Evolutionary conservation across 1,140 invertebrate genomes (phyloP), one percentile per base, ranked within the genome.

Genomic region (Parapsyche elsis): DNA sequence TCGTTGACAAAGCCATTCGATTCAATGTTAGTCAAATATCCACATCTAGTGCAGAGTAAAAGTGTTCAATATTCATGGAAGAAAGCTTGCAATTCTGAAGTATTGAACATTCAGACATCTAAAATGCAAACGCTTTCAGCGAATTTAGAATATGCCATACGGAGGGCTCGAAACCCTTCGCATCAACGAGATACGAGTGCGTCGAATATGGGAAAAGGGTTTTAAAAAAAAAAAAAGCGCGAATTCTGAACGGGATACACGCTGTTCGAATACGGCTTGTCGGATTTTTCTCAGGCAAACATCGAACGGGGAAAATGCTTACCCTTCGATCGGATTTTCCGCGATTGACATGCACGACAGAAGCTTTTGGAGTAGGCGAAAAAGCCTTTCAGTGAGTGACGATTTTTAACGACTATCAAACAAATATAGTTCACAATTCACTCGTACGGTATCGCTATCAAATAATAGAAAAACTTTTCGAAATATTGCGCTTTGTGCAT

Each of bases 81-180:
- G 30, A 38, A 38, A 38, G 2, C 30, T 38, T 4, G 7, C 30
- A 1, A 7, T 38, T 38, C 30, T 4, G 30, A 38, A 7, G 30
- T 7, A 7, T 38, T 7, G 1, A 38, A 38, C 30, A 7, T 38
- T 38, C 30, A 38, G 30, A 38, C 30, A 38, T 38, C 30, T 38
- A 38, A 67, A 67, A 67, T 67, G 64, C 64, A 67, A 24, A 24
- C 64, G 16, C 21, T 59, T 67, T 67, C 64, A 67, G 16, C 16
- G 21, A n/a, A 59, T 24, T 12, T 67, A 16, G 64, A 67, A 67
- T 67, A 24, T 24, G 24, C 16, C 2, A 26, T 24, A 21, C 53
- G 14, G 1, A 16, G 53, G 53, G 53, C 7, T 4, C 2, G 30
- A 38, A 38, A 38, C 30, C 30, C 30, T 7, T 4, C 30, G 30